Evolutionary conservation across 2,113 vertebrate genomes (phyloP).

Genomic region (Taurulus bubalis): DNA sequence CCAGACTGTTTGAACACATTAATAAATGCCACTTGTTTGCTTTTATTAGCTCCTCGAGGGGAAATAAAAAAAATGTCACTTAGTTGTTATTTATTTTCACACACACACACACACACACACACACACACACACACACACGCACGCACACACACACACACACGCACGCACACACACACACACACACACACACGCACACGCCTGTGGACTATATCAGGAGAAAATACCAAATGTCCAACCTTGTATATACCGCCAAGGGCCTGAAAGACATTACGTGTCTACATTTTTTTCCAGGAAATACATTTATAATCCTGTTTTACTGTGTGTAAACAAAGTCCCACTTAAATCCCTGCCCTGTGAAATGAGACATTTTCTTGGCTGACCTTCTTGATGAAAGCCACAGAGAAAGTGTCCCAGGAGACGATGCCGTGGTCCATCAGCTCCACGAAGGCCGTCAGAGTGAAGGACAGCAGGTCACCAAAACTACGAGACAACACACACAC

Average conservation of each 20-base stretch:
- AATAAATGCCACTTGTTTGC: neutral
- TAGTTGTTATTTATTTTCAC: neutral
- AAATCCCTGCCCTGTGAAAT: slow-evolving; percentile 3
- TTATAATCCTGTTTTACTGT: no score
- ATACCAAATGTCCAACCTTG: neutral
- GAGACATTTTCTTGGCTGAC: slow-evolving; percentile 75
- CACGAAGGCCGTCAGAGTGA: slow-evolving; percentile 97
- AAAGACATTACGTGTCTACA: neutral
- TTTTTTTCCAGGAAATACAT: neutral
- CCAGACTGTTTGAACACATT: neutral
- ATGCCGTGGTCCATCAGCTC: slow-evolving; percentile 99
- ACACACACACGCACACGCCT: no score
- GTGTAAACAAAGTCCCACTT: neutral
- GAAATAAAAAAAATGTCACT: neutral
- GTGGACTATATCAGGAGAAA: neutral
- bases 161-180: no score
- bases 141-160: neutral
- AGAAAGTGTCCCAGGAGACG: slow-evolving; percentile 99
- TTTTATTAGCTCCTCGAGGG: neutral
- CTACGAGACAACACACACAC: slow-evolving; percentile 84
- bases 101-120: no score
- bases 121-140: no score
- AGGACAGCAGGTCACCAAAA: slow-evolving; percentile 98
- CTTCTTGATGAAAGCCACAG: slow-evolving; percentile 99
- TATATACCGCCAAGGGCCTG: neutral